Evolutionary conservation across 2,113 vertebrate genomes (phyloP).

Genomic region (Mesitornis unicolor): DNA sequence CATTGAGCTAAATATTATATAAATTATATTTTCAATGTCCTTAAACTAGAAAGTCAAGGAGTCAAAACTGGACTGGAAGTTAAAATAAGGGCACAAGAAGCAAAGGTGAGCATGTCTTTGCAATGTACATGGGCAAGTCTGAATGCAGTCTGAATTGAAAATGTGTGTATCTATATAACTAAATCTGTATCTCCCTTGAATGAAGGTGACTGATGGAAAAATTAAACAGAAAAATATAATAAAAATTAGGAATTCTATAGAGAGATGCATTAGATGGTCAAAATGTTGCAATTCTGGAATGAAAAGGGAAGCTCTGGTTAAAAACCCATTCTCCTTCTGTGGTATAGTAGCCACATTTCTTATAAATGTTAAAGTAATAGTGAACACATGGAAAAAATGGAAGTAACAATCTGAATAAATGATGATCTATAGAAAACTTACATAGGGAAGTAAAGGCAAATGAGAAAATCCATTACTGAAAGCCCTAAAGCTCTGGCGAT

Average conservation of each 20-base stretch:
- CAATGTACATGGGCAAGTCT: neutral
- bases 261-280: neutral
- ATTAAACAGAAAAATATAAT: neutral
- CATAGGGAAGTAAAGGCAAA: neutral
- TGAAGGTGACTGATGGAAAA: neutral
- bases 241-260: neutral
- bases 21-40: neutral
- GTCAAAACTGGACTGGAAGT: neutral
- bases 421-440: neutral
- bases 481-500: neutral
- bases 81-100: neutral
- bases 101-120: neutral
- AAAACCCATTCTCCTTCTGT: neutral
- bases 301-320: neutral
- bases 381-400: neutral
- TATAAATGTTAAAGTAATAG: neutral
- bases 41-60: neutral
- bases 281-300: neutral
- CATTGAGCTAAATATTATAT: neutral
- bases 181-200: neutral
- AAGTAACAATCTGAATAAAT: neutral
- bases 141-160: neutral
- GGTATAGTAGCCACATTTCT: neutral
- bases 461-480: neutral
- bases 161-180: neutral